phyloP scores from a whole-genome alignment of 2,113 vertebrate species.

The Mesembrinibis cayennensis region DNA sequence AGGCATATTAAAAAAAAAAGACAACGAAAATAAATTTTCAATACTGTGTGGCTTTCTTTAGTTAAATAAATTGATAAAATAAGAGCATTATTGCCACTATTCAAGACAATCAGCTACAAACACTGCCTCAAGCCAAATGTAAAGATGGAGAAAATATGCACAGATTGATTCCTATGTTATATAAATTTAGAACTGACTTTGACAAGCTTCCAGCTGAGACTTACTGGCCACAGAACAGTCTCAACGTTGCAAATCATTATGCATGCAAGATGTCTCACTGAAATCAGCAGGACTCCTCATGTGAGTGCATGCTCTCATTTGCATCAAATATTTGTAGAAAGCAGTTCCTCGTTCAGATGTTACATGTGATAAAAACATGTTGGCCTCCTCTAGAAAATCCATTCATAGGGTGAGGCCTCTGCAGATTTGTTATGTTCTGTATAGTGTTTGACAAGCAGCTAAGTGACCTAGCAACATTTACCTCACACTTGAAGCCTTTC shows the following conservation, averaged over 20 bases:
- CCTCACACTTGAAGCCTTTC: not conserved
- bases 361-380: not conserved
- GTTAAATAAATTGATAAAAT: not conserved
- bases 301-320: not conserved
- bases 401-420: not conserved
- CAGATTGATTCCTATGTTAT: not conserved
- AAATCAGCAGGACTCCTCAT: not conserved
- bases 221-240: not conserved
- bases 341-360: not conserved
- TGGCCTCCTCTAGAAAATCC: not conserved
- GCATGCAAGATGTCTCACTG: not conserved
- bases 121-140: not conserved
- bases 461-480: not conserved
- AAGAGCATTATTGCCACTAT: not conserved
- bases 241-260: not conserved
- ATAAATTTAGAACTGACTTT: not conserved
- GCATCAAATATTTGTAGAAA: not conserved
- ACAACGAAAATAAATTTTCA: not conserved
- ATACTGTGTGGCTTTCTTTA: not conserved
- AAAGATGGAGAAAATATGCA: not conserved
- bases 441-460: not conserved
- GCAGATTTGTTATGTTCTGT: not conserved
- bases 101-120: not conserved
- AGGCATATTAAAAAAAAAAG: not conserved
- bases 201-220: slow-evolving; percentile 12